These are phyloP conservation scores for Trogon surrucura DNA, from an alignment of 2,113 vertebrate species.

Conservation along the genomic window DNA sequence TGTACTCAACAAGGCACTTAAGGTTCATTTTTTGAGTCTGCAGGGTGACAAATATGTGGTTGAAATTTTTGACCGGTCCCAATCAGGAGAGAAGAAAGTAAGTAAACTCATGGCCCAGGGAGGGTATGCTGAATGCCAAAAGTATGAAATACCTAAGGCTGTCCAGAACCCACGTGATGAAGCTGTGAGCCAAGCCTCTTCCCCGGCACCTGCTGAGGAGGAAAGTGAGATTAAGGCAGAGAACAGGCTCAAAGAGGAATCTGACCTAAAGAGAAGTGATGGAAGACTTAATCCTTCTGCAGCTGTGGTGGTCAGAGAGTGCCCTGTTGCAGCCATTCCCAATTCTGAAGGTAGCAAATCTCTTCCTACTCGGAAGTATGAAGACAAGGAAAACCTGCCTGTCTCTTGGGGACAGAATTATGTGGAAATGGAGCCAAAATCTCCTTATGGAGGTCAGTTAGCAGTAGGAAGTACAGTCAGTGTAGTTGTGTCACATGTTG, in stretches of 20 bases:
- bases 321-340: background rate
- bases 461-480: constrained; percentile 86
- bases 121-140: constrained; percentile 75
- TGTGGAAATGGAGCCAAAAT: constrained; percentile 20
- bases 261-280: background rate
- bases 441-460: constrained; percentile 55
- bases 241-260: background rate
- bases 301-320: background rate
- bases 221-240: background rate
- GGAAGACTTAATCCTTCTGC: background rate
- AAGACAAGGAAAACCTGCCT: background rate
- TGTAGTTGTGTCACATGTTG: constrained; percentile 81
- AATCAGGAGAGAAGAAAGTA: constrained; percentile 78
- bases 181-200: background rate
- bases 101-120: constrained; percentile 77
- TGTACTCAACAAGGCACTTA: constrained; percentile 81
- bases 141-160: constrained; percentile 8
- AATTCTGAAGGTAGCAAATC: background rate
- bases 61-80: constrained; percentile 79
- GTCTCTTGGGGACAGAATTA: background rate
- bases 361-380: background rate
- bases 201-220: background rate
- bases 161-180: background rate
- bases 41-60: constrained; percentile 75
- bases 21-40: constrained; percentile 74